A percentile compares a stretch with the other conserved stretches of the same genome.
Evolutionary conservation across 2,888 invertebrate genomes (phyloP).

Genomic region (Cataglyphis cursor): DNA sequence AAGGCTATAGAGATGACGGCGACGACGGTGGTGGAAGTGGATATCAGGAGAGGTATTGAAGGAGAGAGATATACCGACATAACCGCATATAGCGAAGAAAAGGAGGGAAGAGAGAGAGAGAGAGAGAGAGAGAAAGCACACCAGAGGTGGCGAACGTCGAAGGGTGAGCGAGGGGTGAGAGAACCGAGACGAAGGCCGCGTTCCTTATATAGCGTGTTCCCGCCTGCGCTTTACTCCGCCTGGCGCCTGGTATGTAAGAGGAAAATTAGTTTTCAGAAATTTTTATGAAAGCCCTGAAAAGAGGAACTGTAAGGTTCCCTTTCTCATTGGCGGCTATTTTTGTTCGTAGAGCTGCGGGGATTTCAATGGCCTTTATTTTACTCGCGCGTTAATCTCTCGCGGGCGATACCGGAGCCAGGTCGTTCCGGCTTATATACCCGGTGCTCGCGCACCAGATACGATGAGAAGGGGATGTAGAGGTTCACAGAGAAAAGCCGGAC

Average conservation of each 20-base stretch:
- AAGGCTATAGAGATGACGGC: slow-evolving; percentile 58
- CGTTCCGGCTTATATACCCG: slow-evolving; percentile 67
- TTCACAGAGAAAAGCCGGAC: slow-evolving; percentile 34
- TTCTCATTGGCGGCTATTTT: slow-evolving; percentile 86
- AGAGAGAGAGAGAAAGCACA: slow-evolving; percentile 53
- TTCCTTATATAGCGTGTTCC: slow-evolving; percentile 70
- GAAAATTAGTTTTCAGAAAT: slow-evolving; percentile 87
- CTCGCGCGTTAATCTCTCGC: slow-evolving; percentile 82
- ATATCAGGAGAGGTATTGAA: slow-evolving; percentile 64
- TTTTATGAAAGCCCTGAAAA: slow-evolving; percentile 86
- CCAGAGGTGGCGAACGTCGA: slow-evolving; percentile 48
- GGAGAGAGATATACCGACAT: slow-evolving; percentile 57
- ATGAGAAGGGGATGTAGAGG: slow-evolving; percentile 22
- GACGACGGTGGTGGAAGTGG: slow-evolving; percentile 60
- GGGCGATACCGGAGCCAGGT: slow-evolving; percentile 60
- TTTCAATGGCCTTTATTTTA: slow-evolving; percentile 86
- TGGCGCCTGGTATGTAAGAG: slow-evolving; percentile 77
- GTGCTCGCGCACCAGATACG: slow-evolving; percentile 59
- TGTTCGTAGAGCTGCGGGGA: slow-evolving; percentile 80
- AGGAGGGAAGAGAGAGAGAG: slow-evolving; percentile 11
- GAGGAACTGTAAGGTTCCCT: slow-evolving; percentile 85
- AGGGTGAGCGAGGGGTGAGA: slow-evolving; percentile 60
- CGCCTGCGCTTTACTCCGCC: slow-evolving; percentile 68
- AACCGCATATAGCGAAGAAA: slow-evolving; percentile 33
- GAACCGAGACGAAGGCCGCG: slow-evolving; percentile 68